Evolutionary conservation across 2,113 vertebrate genomes (phyloP).

Genomic region (Phocoena sinus): DNA sequence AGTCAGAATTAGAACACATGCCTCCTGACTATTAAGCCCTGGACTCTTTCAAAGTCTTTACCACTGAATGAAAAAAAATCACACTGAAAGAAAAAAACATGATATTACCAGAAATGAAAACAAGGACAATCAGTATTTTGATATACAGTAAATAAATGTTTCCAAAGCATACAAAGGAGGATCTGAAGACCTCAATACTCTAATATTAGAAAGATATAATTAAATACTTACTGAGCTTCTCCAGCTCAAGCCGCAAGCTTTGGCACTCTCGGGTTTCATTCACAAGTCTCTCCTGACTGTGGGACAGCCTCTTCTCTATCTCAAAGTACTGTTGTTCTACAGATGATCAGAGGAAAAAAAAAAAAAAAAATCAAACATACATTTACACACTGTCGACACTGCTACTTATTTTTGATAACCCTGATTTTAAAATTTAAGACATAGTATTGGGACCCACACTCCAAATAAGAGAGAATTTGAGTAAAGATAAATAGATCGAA

Average conservation of each 20-base stretch:
- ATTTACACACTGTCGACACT: neutral
- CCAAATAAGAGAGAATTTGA: neutral
- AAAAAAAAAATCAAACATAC: neutral
- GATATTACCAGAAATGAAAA: neutral
- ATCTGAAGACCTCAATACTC: neutral
- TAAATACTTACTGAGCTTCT: slow-evolving; percentile 85
- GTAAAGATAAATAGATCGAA: neutral
- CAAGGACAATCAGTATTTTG: neutral
- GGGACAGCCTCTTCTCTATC: slow-evolving; percentile 91
- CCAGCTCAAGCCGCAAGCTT: slow-evolving; percentile 85
- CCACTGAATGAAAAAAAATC: neutral
- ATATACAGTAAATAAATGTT: neutral
- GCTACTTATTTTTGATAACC: neutral
- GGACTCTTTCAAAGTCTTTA: neutral
- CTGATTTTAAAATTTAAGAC: neutral
- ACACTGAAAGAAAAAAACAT: neutral
- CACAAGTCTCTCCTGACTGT: slow-evolving; percentile 90
- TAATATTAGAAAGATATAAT: neutral
- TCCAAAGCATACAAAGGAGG: neutral
- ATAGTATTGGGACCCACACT: neutral
- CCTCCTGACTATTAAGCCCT: neutral
- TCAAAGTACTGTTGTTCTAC: slow-evolving; percentile 96
- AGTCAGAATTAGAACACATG: neutral
- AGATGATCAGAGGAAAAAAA: neutral
- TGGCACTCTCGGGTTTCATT: slow-evolving; percentile 89